Evolutionary conservation across 2,888 invertebrate genomes (phyloP).

Genomic region (Antheraea yamamai): DNA sequence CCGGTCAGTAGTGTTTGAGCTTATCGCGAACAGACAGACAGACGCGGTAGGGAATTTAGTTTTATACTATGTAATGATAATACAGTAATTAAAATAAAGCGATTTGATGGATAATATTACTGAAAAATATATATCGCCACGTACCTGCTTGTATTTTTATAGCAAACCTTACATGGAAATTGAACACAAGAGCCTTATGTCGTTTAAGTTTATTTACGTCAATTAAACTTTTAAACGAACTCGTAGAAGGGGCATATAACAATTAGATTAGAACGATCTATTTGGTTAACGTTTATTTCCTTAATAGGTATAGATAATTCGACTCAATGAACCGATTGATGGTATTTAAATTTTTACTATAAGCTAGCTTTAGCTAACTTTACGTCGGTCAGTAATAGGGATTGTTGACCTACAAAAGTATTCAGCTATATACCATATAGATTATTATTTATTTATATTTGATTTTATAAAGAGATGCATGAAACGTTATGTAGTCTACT

Average conservation of each 20-base stretch:
- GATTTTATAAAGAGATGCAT: too few relatives aligned
- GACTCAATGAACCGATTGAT: background rate
- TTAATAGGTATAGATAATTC: background rate
- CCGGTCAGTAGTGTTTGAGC: too few relatives aligned
- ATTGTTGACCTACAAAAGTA: background rate
- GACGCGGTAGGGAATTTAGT: too few relatives aligned
- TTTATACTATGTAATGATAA: too few relatives aligned
- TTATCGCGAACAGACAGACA: too few relatives aligned
- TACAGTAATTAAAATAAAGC: background rate
- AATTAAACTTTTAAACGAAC: background rate
- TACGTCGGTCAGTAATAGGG: background rate
- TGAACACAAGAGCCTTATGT: constrained; percentile 26
- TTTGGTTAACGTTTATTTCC: background rate
- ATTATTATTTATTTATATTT: too few relatives aligned
- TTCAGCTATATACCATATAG: background rate
- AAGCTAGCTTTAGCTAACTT: background rate
- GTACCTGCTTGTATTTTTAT: background rate
- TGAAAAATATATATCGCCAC: background rate
- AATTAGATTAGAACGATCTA: background rate
- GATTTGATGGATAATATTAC: background rate
- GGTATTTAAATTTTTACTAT: background rate
- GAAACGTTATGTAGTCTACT: too few relatives aligned
- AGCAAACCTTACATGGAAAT: background rate
- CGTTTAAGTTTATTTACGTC: constrained; percentile 26
- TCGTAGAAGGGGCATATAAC: constrained; percentile 5